These are phyloP conservation scores for Drosophila persimilis DNA, from an alignment of 1,140 invertebrate genomes.

Conservation along the genomic window DNA sequence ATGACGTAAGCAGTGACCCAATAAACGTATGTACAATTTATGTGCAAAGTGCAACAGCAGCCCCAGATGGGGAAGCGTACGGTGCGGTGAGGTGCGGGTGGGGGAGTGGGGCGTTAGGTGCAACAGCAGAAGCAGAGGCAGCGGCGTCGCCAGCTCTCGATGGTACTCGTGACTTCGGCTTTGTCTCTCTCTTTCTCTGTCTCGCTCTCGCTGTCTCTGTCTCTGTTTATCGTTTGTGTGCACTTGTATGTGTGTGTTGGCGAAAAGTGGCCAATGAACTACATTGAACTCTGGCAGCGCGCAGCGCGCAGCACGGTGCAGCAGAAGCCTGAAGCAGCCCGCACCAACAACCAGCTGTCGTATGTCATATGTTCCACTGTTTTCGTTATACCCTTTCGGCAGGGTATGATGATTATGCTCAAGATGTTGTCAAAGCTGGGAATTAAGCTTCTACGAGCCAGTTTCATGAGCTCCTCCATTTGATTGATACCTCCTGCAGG, in stretches of 20 bases:
- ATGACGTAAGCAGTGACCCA: slow-evolving; percentile 77
- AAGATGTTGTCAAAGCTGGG: too few relatives aligned
- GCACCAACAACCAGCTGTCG: slow-evolving; percentile 52
- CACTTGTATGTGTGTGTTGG: slow-evolving; percentile 40
- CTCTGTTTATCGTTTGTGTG: slow-evolving; percentile 48
- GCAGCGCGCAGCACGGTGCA: slow-evolving; percentile 47
- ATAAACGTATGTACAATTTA: slow-evolving; percentile 64
- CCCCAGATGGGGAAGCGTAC: neutral
- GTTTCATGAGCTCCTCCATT: too few relatives aligned
- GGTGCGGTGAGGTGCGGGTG: neutral
- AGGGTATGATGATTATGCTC: too few relatives aligned
- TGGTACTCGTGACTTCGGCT: slow-evolving; percentile 70
- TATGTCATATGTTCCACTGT: slow-evolving; percentile 58
- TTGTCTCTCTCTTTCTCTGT: slow-evolving; percentile 68
- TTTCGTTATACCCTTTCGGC: slow-evolving; percentile 3
- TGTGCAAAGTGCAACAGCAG: slow-evolving; percentile 41
- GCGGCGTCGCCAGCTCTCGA: slow-evolving; percentile 44
- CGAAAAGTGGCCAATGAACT: slow-evolving; percentile 78
- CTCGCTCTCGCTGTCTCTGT: slow-evolving; percentile 11
- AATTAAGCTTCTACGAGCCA: too few relatives aligned
- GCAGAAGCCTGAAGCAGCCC: slow-evolving; percentile 13
- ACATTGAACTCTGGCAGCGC: slow-evolving; percentile 69
- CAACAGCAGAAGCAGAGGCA: slow-evolving; percentile 27
- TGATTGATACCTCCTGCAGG: too few relatives aligned
- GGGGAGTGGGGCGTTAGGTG: slow-evolving; percentile 27